Evolutionary conservation across 2,888 invertebrate genomes (phyloP), one percentile per base, ranked within the genome.

Genomic region (Maniola hyperantus): DNA sequence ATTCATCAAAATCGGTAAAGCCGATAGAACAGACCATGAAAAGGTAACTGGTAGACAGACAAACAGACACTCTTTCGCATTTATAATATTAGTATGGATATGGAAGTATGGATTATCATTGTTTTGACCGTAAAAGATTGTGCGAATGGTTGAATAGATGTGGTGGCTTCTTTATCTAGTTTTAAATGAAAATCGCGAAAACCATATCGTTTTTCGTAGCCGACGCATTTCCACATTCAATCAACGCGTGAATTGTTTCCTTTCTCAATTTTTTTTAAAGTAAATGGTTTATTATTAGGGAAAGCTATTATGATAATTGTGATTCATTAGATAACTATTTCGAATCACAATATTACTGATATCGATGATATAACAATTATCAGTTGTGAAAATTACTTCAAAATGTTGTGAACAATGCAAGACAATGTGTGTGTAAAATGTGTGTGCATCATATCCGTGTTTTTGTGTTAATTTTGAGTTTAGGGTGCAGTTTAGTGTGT

Each of bases 111-210:
- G 26, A 26, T 26, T 26, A 26, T 26, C 26, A 26, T 26, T 26
- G 26, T 26, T 26, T 26, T 4, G 26, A 4, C 26, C 26, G 1
- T 26, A 18, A 48, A 1, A 48, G 15, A 18, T 2, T 26, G 8
- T 18, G 8, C 8, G 39, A 39, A 39, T 39, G 10, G 39, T 48
- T 42, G 11, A 18, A 8, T 20, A 42, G 50, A 46, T 68, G 66
- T 59, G 63, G 6, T 44, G 44, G 15, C 34, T 7, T 26, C 68
- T 59, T 66, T 53, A 63, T 26, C 39, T 53, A 33, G 46, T 64
- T 42, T 15, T 60, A 65, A 65, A 65, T 65, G 50, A 54, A 65
- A 68, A 68, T 68, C 68, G 36, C 39, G 26, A 67, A 68, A 64
- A 57, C 36, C 48, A 44, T 60, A 42, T 68, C 44, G 57, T 61